Evolutionary conservation across 2,888 invertebrate genomes (phyloP), one percentile per base, ranked within the genome.

Genomic region (Fragum whitleyi): DNA sequence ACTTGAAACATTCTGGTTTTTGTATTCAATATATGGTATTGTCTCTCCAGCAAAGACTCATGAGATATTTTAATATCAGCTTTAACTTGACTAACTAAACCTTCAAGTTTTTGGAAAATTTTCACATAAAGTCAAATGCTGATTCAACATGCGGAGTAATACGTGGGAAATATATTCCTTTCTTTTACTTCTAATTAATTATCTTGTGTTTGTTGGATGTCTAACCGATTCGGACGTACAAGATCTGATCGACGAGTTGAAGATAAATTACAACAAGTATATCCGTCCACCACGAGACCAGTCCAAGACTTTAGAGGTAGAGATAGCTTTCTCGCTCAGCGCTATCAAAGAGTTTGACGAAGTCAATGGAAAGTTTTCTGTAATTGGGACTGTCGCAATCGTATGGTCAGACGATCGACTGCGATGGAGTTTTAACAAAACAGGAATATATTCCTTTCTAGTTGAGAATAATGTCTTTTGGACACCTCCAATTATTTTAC

Each of bases 311-410:
- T 16, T 61, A 0, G 32, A 6, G 14, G 32, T 61, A 19, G 32
- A 32, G 29, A n/a, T 61, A 0, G 29, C 14, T 9, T 61, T 61
- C n/a, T n/a, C n/a, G 5, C 32, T 61, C 16, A n/a, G 28, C 19
- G 29, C 32, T 28, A 61, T 61, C 6, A 29, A 32, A n/a, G 61
- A 61, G 28, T 61, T 61, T 32, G 61, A 61, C 19, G 61, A 61
- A 32, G 32, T 61, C 2, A 61, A 61, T 32, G 32, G 32, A n/a
- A 29, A n/a, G 61, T 61, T 61, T 19, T 61, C 61, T n/a, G 61
- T 61, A 5, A 61, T 61, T 32, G 61, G 61, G 19, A 61, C 29
- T 19, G n/a, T 32, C 28, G 11, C 32, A 19, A 29, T 61, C n/a
- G n/a, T 19, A 29, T 61, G 61, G 61, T 5, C 5, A 2, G 61